Conservation (phyloP, 2,888 invertebrate species). For the Campopleginae sp. region DNA sequence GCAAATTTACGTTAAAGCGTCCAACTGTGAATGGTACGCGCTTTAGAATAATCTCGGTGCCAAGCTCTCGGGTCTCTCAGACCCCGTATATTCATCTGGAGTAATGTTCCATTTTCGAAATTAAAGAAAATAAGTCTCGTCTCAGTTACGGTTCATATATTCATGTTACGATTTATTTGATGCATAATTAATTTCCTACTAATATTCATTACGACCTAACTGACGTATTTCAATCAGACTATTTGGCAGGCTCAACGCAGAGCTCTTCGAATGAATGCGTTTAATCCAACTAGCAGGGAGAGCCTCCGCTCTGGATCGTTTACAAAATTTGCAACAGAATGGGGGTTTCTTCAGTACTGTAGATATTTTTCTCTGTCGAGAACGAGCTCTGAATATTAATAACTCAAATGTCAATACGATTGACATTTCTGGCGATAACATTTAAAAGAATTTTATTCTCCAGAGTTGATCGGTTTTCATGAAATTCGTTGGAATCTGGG, state of each 20-base stretch:
- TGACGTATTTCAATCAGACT: constrained; percentile 59
- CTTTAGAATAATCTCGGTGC: too few species aligned
- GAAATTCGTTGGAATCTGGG: neutral
- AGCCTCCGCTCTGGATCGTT: constrained; percentile 54
- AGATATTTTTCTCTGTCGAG: neutral
- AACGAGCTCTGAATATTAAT: neutral
- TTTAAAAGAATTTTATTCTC: neutral
- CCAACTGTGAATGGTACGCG: too few species aligned
- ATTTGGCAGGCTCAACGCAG: constrained; percentile 46
- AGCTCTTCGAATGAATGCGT: neutral
- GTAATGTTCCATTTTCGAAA: neutral
- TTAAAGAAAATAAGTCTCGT: neutral
- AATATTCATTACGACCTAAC: constrained; percentile 58
- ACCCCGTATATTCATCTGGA: neutral
- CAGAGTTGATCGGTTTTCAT: neutral
- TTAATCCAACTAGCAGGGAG: constrained; percentile 7
- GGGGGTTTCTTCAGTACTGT: constrained; percentile 44
- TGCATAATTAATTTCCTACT: constrained; percentile 51
- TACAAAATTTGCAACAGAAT: constrained; percentile 61
- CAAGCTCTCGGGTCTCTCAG: neutral
- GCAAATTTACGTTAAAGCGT: too few species aligned
- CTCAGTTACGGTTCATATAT: constrained; percentile 7
- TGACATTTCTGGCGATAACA: neutral
- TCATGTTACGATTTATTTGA: neutral
- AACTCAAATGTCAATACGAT: neutral